Evolutionary conservation across 2,888 invertebrate species (phyloP).

Genomic region (Apamea epomidion): DNA sequence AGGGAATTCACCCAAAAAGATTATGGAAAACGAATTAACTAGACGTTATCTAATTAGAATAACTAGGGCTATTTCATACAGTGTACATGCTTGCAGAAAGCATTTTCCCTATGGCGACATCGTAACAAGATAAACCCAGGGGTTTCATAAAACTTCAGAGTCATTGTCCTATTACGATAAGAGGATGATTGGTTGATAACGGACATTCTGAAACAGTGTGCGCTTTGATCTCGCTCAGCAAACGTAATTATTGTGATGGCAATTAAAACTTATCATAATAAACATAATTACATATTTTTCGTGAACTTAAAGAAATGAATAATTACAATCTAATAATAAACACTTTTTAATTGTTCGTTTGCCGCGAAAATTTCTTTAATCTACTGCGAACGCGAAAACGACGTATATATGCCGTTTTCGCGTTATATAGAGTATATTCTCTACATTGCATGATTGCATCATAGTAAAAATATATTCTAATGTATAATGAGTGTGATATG

Average conservation of each 20-base stretch:
- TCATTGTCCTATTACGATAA: slow-evolving; percentile 77
- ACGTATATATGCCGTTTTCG: neutral
- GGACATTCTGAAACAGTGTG: slow-evolving; percentile 67
- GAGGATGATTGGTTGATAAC: slow-evolving; percentile 75
- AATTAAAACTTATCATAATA: slow-evolving; percentile 67
- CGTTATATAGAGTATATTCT: neutral
- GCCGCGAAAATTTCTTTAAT: slow-evolving; percentile 18
- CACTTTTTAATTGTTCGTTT: slow-evolving; percentile 32
- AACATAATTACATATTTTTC: slow-evolving; percentile 61
- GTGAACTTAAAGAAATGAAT: slow-evolving; percentile 50
- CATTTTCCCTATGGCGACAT: slow-evolving; percentile 45
- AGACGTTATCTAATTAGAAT: slow-evolving; percentile 9
- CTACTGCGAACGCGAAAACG: neutral
- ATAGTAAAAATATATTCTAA: slow-evolving; percentile 16
- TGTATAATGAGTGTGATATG: neutral
- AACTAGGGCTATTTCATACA: slow-evolving; percentile 1
- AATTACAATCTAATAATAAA: slow-evolving; percentile 44
- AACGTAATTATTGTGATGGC: slow-evolving; percentile 68
- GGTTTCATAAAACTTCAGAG: slow-evolving; percentile 73
- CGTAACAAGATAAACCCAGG: slow-evolving; percentile 60
- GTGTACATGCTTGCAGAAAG: slow-evolving; percentile 30
- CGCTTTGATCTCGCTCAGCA: slow-evolving; percentile 70
- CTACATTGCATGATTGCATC: slow-evolving; percentile 19
- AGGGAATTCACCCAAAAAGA: neutral
- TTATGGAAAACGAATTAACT: neutral